Base-by-base conservation (phyloP, 2,888 invertebrate genomes). In the Cylloceria caligata region DNA sequence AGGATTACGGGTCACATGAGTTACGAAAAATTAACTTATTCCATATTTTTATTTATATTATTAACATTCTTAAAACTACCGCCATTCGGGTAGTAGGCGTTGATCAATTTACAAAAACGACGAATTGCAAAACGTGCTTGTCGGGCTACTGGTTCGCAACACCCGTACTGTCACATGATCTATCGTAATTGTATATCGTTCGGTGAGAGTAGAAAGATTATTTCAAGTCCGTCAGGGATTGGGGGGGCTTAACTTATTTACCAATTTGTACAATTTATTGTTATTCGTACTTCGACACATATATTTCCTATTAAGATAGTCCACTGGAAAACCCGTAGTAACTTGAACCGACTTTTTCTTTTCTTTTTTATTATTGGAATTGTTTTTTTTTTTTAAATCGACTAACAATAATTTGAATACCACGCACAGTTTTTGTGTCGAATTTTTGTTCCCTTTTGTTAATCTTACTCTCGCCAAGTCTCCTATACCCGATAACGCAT, bases 251-350 rank as follows among this genome's bases (percentile, higher is more conserved):
- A 81, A 85, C 67, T 87, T 84, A 87, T 21, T 80, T 85, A 79
- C 84, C 87, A 84, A 83, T 88, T 88, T 88, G 87, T 88, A 88
- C 86, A 87, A 57, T 77, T 86, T 83, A 84, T 84, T 87, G 74
- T 81, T 85, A 82, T 69, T 76, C 81, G 79, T 80, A 72, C 65
- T 79, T 85, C 83, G 81, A 84, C 62, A 83, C 64, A 68, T 78
- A 81, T 80, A 83, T 80, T 81, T 60, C 73, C 74, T 75, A 83
- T 74, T 73, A 78, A n/a, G n/a, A n/a, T n/a, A n/a, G n/a, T n/a
- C n/a, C n/a, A n/a, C n/a, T n/a, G n/a, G n/a, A n/a, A n/a, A n/a
- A n/a, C n/a, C n/a, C n/a, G n/a, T n/a, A n/a, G n/a, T n/a, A n/a
- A n/a, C n/a, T n/a, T n/a, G n/a, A n/a, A n/a, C n/a, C n/a, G n/a